Base-by-base conservation (phyloP, 2,888 invertebrate species). In the Agonopterix subpropinquella region DNA sequence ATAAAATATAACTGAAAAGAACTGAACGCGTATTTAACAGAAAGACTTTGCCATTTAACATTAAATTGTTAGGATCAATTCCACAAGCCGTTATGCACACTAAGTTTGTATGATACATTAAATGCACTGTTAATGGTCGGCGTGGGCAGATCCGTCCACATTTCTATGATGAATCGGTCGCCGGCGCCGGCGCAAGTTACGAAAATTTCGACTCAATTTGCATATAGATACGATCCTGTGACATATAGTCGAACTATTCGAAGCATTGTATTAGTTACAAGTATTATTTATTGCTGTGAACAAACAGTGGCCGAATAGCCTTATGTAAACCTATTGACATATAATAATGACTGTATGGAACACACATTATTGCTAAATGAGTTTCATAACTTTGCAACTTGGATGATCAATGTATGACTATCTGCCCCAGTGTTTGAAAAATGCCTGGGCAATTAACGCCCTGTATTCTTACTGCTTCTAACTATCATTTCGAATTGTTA, bases 131-230 rank as follows among this genome's bases (percentile, higher is more conserved):
- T 74, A 76, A 70, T 13, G 66, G 67, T 55, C 57, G 56, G 83
- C 84, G 87, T 87, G 82, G 87, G 87, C 72, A 54, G 80, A 68
- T 72, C 75, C 81, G 85, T 84, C 84, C 80, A 82, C 85, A 83
- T 84, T 81, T 78, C 78, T 80, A 85, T 87, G 87, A 87, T 86
- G 84, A 77, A 87, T 86, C 78, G 86, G 71, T 73, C 73, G 63
- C 70, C 67, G 71, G 72, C 73, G 73, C 71, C 69, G 66, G 66
- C 28, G 65, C 62, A 65, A 62, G 76, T 86, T 84, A 80, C 85
- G 82, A 84, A 87, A 87, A 82, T 80, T 28, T 80, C 75, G 67
- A 74, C 62, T 69, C 75, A 77, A 82, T 85, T 84, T 83, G 77
- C 82, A 82, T 81, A 79, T 61, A 77, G 78, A 81, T 82, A 80